phyloP scores from a whole-genome alignment of 35 echinoderm and acorn worm species.

The Chiridota heheva region DNA sequence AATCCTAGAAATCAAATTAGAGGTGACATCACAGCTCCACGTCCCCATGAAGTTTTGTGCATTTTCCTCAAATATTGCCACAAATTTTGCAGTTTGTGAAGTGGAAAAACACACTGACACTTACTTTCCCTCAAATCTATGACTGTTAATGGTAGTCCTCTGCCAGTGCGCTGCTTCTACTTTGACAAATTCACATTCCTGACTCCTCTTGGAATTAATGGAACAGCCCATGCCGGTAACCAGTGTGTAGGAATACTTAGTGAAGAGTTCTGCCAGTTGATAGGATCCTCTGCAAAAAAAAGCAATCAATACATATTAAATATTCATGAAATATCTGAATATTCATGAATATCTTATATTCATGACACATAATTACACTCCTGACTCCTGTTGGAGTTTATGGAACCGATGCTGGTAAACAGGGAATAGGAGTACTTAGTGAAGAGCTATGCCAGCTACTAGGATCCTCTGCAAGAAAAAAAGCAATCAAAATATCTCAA shows the following conservation, averaged over 20 bases:
- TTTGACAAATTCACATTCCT: constrained; percentile 65
- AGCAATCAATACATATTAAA: too few species aligned
- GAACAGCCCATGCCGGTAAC: constrained; percentile 70
- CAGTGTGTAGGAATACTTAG: constrained; percentile 74
- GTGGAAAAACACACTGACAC: neutral
- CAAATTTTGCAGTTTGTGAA: neutral
- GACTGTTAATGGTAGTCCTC: constrained; percentile 61
- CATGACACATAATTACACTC: constrained; percentile 69
- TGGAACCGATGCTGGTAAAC: constrained; percentile 61
- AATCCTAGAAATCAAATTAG: too few species aligned
- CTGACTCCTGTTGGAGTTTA: constrained; percentile 20
- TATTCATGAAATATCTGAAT: too few species aligned
- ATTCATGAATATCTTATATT: too few species aligned
- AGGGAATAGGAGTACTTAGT: constrained; percentile 76
- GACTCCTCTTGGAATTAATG: constrained; percentile 10
- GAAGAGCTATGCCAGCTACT: constrained; percentile 70
- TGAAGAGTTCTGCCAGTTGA: constrained; percentile 71
- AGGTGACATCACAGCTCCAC: too few species aligned
- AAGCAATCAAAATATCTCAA: too few species aligned
- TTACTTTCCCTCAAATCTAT: constrained; percentile 85
- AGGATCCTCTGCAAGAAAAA: constrained; percentile 56
- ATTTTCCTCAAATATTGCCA: neutral
- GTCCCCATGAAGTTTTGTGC: too few species aligned
- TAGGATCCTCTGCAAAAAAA: constrained; percentile 59
- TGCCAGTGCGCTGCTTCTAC: constrained; percentile 73